Base-by-base conservation (phyloP, 2,797 vertebrate genomes). In the Champsocephalus gunnari region DNA sequence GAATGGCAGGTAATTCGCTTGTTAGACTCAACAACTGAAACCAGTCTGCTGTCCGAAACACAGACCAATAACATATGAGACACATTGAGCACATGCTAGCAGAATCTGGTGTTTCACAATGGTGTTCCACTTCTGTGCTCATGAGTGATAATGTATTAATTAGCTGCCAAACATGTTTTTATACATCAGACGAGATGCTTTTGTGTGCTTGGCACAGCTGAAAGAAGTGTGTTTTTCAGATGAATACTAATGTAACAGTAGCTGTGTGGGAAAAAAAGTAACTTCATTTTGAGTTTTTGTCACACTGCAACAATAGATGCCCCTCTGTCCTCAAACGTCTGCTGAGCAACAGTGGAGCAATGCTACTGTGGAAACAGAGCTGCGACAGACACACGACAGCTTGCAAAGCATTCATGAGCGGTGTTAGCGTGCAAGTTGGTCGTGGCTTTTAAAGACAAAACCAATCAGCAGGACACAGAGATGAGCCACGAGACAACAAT, bases 111-210 rank as follows among this genome's bases (percentile, higher is more conserved):
- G 34, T 38, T 9, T 9, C 24, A 12, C 48, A 54, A 66, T 67
- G n/a, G 2, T 60, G 80, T 82, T 75, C 56, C 62, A 66, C 19
- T 58, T 80, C 63, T 55, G 12, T 47, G 47, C 69, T 64, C 44
- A 1, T 53, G 12, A 79, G 65, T 62, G 83, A 78, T 71, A 75
- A 80, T 58, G 67, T 56, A 85, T 81, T 82, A 87, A 88, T 88
- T 66, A 75, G 65, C 56, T 72, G 72, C 32, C 75, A 82, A 75
- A 80, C 53, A 38, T 57, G 57, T 53, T 62, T 68, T 50, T 64
- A 32, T 60, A 53, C 49, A 58, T 79, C 70, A 73, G 64, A 57
- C 19, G 12, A 44, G 32, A 16, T 12, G 38, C 38, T n/a, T 58
- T 63, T 28, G 63, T 74, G 71, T 70, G 55, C 63, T 63, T 73